Base-by-base conservation (phyloP, 2,113 vertebrate species). In the Scortum barcoo region DNA sequence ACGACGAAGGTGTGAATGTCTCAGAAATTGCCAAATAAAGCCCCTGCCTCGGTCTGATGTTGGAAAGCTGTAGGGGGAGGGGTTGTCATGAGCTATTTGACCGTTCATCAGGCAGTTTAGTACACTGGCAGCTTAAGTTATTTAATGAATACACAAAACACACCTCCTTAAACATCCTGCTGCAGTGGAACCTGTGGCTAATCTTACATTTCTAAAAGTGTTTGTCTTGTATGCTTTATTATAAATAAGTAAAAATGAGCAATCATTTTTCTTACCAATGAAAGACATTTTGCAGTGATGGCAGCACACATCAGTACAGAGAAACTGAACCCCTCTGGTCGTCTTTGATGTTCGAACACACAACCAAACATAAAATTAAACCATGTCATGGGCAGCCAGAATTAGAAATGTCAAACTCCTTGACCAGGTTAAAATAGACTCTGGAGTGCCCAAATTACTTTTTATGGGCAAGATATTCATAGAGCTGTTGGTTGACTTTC, bases 381-480 rank as follows among this genome's bases (percentile, higher is more conserved):
- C 40, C 68, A 63, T 1, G 20, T 5, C 20, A 22, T 24, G n/a
- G 78, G 81, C 33, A 16, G 60, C 61, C 67, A 53, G 36, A 88
- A 83, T 87, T 92, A 92, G 85, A 87, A 70, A 60, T 76, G 61
- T 44, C 72, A 22, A 28, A 53, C 71, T 51, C 58, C 5, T 58
- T 80, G 60, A 53, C 19, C 51, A 28, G 76, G 75, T 76, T 74
- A 85, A 94, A 92, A 91, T 92, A 94, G 89, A 85, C 74, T n/a
- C 19, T 13, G 20, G 36, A 65, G 80, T 57, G 2, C 82, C 68
- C 53, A 88, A 85, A 89, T 83, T 79, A 46, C 94, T 93, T 87
- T 92, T 89, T 92, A 94, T 82, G 93, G 86, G 74, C 86, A 92
- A 74, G 85, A 81, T 91, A 93, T 94, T 93, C 80, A 87, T 91